Conservation (phyloP, 1,140 invertebrate genomes). For the Aphidius gifuensis region DNA sequence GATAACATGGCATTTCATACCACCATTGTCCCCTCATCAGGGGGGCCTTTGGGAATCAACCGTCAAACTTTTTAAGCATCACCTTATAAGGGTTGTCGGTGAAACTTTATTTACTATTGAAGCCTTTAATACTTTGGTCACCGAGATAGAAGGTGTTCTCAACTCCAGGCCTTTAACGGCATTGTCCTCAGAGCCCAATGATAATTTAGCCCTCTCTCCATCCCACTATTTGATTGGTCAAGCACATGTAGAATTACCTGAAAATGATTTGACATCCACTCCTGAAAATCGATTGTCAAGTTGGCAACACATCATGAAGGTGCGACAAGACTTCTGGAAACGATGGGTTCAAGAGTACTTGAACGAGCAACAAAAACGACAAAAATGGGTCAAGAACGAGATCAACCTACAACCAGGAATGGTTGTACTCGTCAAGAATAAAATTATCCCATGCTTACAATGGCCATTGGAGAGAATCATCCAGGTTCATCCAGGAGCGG, state of each 20-base stretch:
- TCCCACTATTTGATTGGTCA: conserved; percentile 38
- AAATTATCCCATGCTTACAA: neutral
- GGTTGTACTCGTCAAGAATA: neutral
- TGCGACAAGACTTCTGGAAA: neutral
- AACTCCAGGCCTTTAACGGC: conserved; percentile 31
- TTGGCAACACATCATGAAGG: neutral
- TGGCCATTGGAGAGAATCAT: neutral
- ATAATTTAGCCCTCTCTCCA: conserved; percentile 29
- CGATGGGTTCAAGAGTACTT: neutral
- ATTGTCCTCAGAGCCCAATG: conserved; percentile 26
- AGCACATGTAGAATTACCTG: conserved; percentile 24
- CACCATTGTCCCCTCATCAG: conserved; percentile 29
- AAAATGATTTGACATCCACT: conserved; percentile 16
- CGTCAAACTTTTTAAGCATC: conserved; percentile 25
- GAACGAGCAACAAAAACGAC: neutral
- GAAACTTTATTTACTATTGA: conserved; percentile 28
- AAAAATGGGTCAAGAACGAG: neutral
- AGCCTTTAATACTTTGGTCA: conserved; percentile 26
- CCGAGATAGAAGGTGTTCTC: conserved; percentile 32
- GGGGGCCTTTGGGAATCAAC: conserved; percentile 35
- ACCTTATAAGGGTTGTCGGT: conserved; percentile 18
- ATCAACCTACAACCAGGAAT: neutral
- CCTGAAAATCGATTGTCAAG: conserved; percentile 9
- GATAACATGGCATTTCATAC: conserved; percentile 6
- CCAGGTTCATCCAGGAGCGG: neutral